Conservation (phyloP, 2,113 vertebrate genomes). For the Oncorhynchus kisutch region DNA sequence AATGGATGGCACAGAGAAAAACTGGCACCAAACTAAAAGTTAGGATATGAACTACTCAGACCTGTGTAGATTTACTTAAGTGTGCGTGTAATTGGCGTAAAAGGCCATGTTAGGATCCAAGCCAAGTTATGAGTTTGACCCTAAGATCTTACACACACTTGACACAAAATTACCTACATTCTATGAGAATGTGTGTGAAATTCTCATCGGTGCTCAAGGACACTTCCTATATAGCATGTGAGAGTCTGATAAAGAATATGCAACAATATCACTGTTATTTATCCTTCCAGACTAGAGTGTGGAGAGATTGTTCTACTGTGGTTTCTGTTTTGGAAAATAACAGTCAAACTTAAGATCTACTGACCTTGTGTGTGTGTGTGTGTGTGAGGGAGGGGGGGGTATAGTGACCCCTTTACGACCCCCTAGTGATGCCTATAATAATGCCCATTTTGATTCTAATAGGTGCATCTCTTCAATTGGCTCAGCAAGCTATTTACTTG, state of each 20-base stretch:
- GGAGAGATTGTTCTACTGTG: too few relatives aligned
- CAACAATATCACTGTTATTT: constrained; percentile 45
- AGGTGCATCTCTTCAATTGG: too few relatives aligned
- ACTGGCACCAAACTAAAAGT: too few relatives aligned
- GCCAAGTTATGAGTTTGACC: constrained; percentile 1
- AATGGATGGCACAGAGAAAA: too few relatives aligned
- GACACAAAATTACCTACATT: too few relatives aligned
- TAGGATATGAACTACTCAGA: too few relatives aligned
- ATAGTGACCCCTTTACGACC: neutral
- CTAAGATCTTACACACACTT: constrained; percentile 25
- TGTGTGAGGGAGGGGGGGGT: neutral
- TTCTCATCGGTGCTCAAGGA: constrained; percentile 53
- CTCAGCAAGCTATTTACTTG: too few relatives aligned
- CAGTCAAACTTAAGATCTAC: neutral
- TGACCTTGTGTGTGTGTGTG: constrained; percentile 26
- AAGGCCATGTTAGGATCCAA: too few relatives aligned
- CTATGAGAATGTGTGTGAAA: constrained; percentile 28
- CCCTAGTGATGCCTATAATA: neutral
- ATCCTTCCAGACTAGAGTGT: neutral
- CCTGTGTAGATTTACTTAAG: too few relatives aligned
- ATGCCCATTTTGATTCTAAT: too few relatives aligned
- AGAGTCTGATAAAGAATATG: constrained; percentile 15
- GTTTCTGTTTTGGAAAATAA: too few relatives aligned
- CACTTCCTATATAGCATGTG: neutral
- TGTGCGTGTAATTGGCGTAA: too few relatives aligned